phyloP scores from a whole-genome alignment of 23 tunicate genomes.

The Diplosoma virens region DNA sequence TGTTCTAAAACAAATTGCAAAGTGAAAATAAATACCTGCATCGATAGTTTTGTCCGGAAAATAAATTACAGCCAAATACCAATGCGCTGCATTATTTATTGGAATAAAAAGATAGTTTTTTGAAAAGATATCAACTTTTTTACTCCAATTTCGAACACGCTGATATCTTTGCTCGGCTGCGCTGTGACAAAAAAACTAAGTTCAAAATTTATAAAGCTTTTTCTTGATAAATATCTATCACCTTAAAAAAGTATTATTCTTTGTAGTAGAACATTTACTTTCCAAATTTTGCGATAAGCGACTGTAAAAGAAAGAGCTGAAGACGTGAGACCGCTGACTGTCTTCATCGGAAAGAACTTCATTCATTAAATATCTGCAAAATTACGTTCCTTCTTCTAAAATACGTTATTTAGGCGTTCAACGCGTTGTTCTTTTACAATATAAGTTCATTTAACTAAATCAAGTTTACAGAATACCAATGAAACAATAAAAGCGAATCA shows the following conservation, averaged over 20 bases:
- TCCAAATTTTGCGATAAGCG: constrained; percentile 33
- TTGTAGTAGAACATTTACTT: too few relatives aligned
- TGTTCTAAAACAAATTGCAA: too few relatives aligned
- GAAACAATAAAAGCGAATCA: not conserved
- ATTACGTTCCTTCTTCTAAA: too few relatives aligned
- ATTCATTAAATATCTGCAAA: constrained; percentile 42
- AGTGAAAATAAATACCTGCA: too few relatives aligned
- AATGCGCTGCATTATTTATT: constrained; percentile 74
- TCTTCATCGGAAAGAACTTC: constrained; percentile 31
- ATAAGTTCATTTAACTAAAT: too few relatives aligned
- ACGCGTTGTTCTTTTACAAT: too few relatives aligned
- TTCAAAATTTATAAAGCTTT: not conserved
- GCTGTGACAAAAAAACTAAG: constrained; percentile 11
- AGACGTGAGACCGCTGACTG: constrained; percentile 40
- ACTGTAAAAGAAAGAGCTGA: constrained; percentile 76
- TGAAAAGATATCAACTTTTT: constrained; percentile 62
- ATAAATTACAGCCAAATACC: constrained; percentile 81
- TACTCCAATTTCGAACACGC: constrained; percentile 72
- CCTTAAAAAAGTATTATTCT: too few relatives aligned
- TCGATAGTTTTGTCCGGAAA: constrained; percentile 54
- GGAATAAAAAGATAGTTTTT: constrained; percentile 81
- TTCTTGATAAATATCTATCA: too few relatives aligned
- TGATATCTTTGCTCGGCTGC: constrained; percentile 40
- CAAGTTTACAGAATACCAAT: too few relatives aligned
- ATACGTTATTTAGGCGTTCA: too few relatives aligned